These are phyloP conservation scores for Trachythela sp. DNA, from an alignment of 64 coral and sea anemone species.

Conservation along the genomic window DNA sequence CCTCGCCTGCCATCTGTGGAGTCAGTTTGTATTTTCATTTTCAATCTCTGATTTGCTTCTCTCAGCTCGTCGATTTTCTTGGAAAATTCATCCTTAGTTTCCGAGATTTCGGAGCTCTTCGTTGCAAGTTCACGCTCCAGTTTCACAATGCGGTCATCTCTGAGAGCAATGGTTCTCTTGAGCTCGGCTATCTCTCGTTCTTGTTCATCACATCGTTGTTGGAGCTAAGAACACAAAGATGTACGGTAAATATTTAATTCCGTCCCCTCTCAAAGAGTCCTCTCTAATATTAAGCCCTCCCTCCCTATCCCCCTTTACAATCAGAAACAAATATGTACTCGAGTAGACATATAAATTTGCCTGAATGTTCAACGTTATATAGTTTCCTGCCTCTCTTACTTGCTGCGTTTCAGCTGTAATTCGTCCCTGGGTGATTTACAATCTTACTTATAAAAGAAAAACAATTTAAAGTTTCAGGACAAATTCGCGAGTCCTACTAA, in stretches of 20 bases:
- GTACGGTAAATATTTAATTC: not conserved
- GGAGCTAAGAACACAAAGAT: not conserved
- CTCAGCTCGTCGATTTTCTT: constrained; percentile 3
- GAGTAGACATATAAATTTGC: no score
- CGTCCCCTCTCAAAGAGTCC: no score
- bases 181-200: not conserved
- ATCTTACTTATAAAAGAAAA: no score
- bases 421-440: no score
- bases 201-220: not conserved
- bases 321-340: no score
- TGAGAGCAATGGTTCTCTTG: not conserved
- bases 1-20: not conserved
- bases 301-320: no score
- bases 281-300: no score
- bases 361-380: no score
- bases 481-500: no score
- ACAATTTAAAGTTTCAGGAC: no score
- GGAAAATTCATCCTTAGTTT: not conserved
- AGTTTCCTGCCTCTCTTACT: no score
- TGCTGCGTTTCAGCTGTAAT: no score
- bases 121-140: not conserved
- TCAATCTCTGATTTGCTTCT: constrained; percentile 7
- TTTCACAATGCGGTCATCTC: not conserved
- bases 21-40: not conserved
- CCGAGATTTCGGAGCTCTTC: not conserved